These are phyloP conservation scores for Physella acuta DNA, from an alignment of 1,140 invertebrate species.

Conservation along the genomic window DNA sequence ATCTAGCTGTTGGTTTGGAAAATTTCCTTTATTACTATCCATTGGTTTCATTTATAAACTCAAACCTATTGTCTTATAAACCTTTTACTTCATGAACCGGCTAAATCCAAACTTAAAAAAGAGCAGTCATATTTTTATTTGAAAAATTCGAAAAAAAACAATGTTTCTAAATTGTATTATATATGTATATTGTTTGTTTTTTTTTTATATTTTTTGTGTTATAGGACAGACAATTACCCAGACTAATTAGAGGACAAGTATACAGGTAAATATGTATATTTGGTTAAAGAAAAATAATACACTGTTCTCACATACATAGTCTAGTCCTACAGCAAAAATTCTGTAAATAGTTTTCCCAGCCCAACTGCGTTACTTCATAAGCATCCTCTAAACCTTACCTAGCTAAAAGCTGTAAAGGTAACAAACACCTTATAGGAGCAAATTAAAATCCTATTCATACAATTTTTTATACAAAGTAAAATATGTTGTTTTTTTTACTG, in stretches of 20 bases:
- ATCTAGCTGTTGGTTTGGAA: neutral
- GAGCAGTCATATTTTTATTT: neutral
- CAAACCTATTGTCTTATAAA: neutral
- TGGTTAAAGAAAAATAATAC: neutral
- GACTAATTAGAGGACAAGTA: constrained; percentile 7
- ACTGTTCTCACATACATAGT: neutral
- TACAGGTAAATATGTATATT: constrained; percentile 1
- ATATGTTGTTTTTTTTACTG: neutral
- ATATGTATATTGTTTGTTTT: neutral
- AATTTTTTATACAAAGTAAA: neutral
- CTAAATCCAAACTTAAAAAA: neutral
- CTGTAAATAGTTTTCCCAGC: neutral
- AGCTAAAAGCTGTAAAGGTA: neutral
- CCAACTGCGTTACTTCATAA: neutral
- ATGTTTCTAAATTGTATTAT: neutral
- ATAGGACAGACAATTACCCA: constrained; percentile 9
- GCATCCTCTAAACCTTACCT: neutral
- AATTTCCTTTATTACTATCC: neutral
- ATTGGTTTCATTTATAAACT: neutral
- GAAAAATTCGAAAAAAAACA: neutral
- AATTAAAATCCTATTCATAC: neutral
- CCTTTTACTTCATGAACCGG: neutral
- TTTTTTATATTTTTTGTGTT: neutral
- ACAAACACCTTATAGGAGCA: neutral
- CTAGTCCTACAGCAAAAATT: neutral